Evolutionary conservation across 2,113 vertebrate genomes (phyloP).

Genomic region (Nansenia antarctica): DNA sequence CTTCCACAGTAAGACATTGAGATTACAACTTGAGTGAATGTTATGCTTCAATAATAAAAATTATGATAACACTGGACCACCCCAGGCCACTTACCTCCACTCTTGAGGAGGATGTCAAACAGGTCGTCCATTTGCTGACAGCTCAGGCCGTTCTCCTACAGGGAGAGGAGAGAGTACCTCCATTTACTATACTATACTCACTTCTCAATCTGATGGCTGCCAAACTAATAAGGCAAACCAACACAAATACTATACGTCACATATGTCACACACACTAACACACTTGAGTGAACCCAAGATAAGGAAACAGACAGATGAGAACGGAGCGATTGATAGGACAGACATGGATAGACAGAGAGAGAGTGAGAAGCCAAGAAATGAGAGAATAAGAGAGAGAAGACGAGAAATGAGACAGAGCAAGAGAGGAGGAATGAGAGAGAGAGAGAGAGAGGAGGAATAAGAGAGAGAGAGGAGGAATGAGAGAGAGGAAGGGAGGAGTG

Average conservation of each 20-base stretch:
- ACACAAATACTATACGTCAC: neutral
- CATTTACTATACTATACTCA: neutral
- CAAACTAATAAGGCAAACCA: neutral
- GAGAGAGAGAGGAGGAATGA: neutral
- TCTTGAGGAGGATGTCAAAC: slow-evolving; percentile 94
- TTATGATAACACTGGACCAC: neutral
- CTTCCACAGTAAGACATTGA: neutral
- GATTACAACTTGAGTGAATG: neutral
- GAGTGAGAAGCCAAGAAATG: neutral
- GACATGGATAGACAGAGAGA: neutral
- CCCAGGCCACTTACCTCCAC: slow-evolving; percentile 81
- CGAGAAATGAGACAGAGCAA: no score
- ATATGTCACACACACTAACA: neutral
- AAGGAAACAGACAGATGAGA: neutral
- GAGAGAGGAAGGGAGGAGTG: neutral
- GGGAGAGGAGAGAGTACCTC: slow-evolving; percentile 11
- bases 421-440: neutral
- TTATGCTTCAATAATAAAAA: no score
- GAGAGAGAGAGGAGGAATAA: neutral
- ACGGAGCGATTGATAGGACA: no score
- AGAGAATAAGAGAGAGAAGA: neutral
- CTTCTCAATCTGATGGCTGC: neutral
- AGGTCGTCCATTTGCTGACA: slow-evolving; percentile 94
- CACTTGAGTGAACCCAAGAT: neutral
- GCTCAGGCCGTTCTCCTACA: slow-evolving; percentile 81